A percentile compares a stretch with the other conserved stretches of the same genome.
These are phyloP conservation scores for Monodelphis domestica DNA, from an alignment of 2,797 vertebrate species.

Conservation along the genomic window DNA sequence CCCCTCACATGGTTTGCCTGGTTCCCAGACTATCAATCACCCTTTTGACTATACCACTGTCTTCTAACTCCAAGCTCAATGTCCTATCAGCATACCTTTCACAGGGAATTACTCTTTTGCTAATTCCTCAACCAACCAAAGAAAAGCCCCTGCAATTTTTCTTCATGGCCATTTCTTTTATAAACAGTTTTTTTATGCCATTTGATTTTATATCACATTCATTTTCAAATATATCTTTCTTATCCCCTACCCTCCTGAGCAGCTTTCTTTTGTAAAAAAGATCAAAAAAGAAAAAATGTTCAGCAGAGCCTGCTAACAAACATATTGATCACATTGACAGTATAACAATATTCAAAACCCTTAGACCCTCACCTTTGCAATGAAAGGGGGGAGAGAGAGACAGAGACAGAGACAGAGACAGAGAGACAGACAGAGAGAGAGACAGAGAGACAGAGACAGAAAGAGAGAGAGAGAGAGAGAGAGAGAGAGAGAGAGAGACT, in stretches of 20 bases:
- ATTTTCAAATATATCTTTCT: background rate
- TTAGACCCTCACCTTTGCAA: background rate
- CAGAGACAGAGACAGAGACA: too few relatives aligned
- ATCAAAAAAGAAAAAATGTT: background rate
- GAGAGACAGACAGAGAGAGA: too few relatives aligned
- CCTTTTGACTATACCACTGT: background rate
- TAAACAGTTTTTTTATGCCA: background rate
- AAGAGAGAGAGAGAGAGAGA: too few relatives aligned
- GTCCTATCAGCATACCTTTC: background rate
- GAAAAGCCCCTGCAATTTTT: background rate
- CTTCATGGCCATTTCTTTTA: background rate
- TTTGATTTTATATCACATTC: background rate
- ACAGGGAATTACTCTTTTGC: background rate
- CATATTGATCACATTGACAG: background rate
- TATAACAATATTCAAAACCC: background rate
- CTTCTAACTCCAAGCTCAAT: background rate
- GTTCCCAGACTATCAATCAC: background rate
- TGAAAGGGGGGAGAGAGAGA: background rate
- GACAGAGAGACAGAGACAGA: too few relatives aligned
- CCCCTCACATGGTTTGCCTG: background rate
- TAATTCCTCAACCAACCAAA: background rate
- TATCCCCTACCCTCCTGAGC: background rate
- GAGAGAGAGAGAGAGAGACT: too few relatives aligned
- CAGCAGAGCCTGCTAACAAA: background rate
- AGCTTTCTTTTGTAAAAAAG: background rate